A percentile compares a stretch with the other conserved stretches of the same genome.
phyloP scores from a whole-genome alignment of 2,888 invertebrate species.

The Halictus ligatus region DNA sequence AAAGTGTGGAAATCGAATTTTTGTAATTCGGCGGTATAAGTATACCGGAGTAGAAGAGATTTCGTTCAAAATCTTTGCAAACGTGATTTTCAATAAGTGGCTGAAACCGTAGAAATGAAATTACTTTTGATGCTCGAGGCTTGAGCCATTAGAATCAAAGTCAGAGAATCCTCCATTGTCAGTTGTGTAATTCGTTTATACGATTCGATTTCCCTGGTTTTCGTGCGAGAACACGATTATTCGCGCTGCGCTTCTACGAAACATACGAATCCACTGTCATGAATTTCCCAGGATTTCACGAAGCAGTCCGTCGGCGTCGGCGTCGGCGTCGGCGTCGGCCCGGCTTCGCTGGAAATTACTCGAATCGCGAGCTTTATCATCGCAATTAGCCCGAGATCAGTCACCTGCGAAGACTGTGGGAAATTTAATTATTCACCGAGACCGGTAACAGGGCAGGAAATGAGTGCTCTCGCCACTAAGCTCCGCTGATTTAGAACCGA shows the following conservation, averaged over 20 bases:
- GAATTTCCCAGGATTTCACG: neutral
- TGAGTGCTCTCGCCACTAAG: conserved; percentile 57
- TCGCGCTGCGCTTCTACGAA: neutral
- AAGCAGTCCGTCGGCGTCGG: neutral
- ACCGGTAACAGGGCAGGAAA: conserved; percentile 61
- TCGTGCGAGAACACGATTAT: neutral
- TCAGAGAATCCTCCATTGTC: neutral
- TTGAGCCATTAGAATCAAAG: neutral
- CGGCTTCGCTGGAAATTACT: conserved; percentile 33
- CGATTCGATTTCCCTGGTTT: neutral
- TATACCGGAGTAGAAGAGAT: too few species aligned
- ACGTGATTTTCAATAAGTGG: neutral
- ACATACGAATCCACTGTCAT: neutral
- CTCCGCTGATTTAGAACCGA: conserved; percentile 20
- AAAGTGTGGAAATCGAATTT: too few species aligned
- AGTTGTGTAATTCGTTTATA: neutral
- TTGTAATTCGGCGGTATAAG: too few species aligned
- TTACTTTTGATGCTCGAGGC: neutral
- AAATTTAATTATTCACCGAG: conserved; percentile 60
- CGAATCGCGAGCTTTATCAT: conserved; percentile 49
- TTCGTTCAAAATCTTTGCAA: too few species aligned
- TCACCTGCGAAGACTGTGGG: conserved; percentile 49
- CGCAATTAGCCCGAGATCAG: conserved; percentile 54
- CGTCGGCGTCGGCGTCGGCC: neutral
- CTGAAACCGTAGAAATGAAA: neutral